These are phyloP conservation scores for Drosophila gunungcola DNA, from an alignment of 1,140 invertebrate species.

Conservation along the genomic window DNA sequence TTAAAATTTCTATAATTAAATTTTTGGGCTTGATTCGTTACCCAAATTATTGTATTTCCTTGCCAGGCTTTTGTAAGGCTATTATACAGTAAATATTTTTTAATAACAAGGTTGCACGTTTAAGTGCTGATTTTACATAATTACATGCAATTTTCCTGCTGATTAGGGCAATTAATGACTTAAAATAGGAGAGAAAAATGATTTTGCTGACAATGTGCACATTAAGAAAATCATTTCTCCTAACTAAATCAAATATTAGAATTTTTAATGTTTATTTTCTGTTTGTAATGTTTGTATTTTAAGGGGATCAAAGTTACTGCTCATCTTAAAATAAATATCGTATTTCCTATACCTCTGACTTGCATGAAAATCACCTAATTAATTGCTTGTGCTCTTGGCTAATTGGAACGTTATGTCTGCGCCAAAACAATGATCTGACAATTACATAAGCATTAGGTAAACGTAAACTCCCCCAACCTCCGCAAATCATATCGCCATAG, in stretches of 20 bases:
- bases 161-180: background rate
- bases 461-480: constrained; percentile 1
- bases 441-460: constrained; percentile 69
- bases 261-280: too few species aligned
- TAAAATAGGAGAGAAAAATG: too few species aligned
- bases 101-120: background rate
- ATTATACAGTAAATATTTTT: background rate
- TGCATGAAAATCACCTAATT: constrained; percentile 54
- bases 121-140: background rate
- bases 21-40: constrained; percentile 19
- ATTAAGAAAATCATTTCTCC: too few species aligned
- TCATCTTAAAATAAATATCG: background rate
- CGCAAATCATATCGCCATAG: constrained; percentile 1
- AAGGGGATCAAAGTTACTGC: too few species aligned
- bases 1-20: constrained; percentile 24
- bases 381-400: constrained; percentile 48
- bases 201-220: too few species aligned
- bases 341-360: background rate
- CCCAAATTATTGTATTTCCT: background rate
- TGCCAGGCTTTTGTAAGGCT: background rate
- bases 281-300: too few species aligned
- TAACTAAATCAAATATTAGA: too few species aligned
- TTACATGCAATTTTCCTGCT: background rate
- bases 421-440: constrained; percentile 69
- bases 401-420: constrained; percentile 69